phyloP scores from a whole-genome alignment of 1,140 invertebrate genomes.

The Zaprionus lachaisei region DNA sequence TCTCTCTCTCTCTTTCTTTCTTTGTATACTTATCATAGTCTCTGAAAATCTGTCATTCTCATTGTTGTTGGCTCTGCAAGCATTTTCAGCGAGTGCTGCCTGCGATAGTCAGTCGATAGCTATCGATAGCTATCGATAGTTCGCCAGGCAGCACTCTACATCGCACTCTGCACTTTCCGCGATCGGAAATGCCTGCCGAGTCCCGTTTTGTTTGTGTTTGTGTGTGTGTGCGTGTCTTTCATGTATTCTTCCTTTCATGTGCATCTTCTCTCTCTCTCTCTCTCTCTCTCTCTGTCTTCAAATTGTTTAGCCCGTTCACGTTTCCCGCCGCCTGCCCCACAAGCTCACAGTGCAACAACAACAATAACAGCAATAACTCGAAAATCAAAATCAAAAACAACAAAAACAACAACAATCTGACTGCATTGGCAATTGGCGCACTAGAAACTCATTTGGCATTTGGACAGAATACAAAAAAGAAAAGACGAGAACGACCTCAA shows the following conservation, averaged over 20 bases:
- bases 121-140: not conserved
- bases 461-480: constrained; percentile 31
- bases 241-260: constrained; percentile 15
- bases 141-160: not conserved
- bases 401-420: constrained; percentile 3
- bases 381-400: not conserved
- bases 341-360: constrained; percentile 25
- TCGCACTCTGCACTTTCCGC: not conserved
- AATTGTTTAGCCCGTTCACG: constrained; percentile 43
- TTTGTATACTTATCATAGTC: not conserved
- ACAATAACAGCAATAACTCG: not conserved
- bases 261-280: too few relatives aligned
- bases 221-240: constrained; percentile 11
- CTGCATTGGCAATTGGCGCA: constrained; percentile 41
- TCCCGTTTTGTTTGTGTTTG: not conserved
- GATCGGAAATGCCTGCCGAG: constrained; percentile 11
- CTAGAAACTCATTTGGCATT: constrained; percentile 61
- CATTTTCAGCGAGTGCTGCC: not conserved
- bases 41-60: constrained; percentile 5
- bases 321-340: constrained; percentile 56
- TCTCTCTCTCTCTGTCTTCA: not conserved
- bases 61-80: constrained; percentile 13
- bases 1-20: constrained; percentile 1
- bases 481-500: not conserved
- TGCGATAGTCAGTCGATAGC: not conserved